Conservation (phyloP, 2,888 invertebrate species). For the Leptinotarsa peninsularis region DNA sequence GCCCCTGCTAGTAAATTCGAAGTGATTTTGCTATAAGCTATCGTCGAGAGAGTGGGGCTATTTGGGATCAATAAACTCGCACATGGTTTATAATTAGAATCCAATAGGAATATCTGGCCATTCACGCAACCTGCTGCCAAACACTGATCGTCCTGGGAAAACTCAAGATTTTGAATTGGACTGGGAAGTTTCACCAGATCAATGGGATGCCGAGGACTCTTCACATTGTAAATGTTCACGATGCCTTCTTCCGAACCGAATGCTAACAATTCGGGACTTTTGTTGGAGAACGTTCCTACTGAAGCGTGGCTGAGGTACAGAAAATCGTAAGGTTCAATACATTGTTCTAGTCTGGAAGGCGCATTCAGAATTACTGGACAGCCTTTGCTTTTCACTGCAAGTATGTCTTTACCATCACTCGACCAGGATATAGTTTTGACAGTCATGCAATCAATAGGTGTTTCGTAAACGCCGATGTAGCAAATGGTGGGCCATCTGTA, state of each 20-base stretch:
- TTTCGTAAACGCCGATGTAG: slow-evolving; percentile 51
- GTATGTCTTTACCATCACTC: slow-evolving; percentile 54
- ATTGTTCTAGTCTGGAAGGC: slow-evolving; percentile 39
- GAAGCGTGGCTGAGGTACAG: slow-evolving; percentile 43
- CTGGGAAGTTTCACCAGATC: slow-evolving; percentile 24
- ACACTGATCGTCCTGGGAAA: slow-evolving; percentile 54
- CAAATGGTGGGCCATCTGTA: slow-evolving; percentile 69
- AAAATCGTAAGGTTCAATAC: slow-evolving; percentile 37
- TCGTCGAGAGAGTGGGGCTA: slow-evolving; percentile 47
- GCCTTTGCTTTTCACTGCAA: slow-evolving; percentile 54
- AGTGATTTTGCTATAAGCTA: slow-evolving; percentile 45
- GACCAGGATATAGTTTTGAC: slow-evolving; percentile 60
- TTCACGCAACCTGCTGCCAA: slow-evolving; percentile 49
- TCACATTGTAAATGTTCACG: slow-evolving; percentile 54
- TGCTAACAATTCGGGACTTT: slow-evolving; percentile 47
- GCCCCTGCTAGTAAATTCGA: slow-evolving; percentile 48
- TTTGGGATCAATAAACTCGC: slow-evolving; percentile 51
- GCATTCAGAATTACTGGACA: slow-evolving; percentile 48
- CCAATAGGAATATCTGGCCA: slow-evolving; percentile 49
- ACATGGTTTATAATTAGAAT: slow-evolving; percentile 45
- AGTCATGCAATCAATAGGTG: slow-evolving; percentile 49
- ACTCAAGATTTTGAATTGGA: slow-evolving; percentile 53
- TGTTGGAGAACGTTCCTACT: slow-evolving; percentile 52
- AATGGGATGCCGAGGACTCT: slow-evolving; percentile 30
- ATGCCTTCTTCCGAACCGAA: slow-evolving; percentile 55